Conservation (phyloP, 35 echinoderm and acorn worm genomes). For the Apostichopus californicus region DNA sequence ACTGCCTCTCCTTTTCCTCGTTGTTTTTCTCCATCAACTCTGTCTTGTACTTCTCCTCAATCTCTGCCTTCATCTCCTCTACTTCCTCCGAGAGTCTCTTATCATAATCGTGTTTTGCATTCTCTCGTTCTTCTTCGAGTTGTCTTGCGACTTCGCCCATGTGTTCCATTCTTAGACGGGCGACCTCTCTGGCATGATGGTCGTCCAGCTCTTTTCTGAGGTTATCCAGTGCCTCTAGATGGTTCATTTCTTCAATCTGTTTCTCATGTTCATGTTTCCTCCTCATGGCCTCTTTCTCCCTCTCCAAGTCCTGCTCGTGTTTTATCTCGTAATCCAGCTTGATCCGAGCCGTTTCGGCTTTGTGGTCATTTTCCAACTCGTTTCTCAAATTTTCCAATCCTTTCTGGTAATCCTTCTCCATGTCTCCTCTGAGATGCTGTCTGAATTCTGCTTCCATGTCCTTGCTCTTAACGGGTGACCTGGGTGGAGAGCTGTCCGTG, state of each 20-base stretch:
- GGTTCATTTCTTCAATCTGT: constrained; percentile 49
- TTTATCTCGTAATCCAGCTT: constrained; percentile 81
- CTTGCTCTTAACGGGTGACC: constrained; percentile 73
- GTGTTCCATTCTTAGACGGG: constrained; percentile 64
- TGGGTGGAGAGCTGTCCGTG: constrained; percentile 85
- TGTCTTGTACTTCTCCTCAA: constrained; percentile 64
- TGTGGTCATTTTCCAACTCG: constrained; percentile 82
- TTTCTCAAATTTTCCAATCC: constrained; percentile 75
- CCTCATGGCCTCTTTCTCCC: constrained; percentile 68
- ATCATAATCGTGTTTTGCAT: constrained; percentile 31
- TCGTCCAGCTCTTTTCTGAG: constrained; percentile 62
- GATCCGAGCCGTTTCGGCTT: constrained; percentile 64
- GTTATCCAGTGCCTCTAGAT: constrained; percentile 75
- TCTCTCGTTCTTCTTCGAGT: constrained; percentile 60
- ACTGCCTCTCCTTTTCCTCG: constrained; percentile 6
- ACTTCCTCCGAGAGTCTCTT: constrained; percentile 51
- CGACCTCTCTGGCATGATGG: constrained; percentile 71
- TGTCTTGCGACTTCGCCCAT: constrained; percentile 73
- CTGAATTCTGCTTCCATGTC: constrained; percentile 84
- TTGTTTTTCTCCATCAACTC: constrained; percentile 57
- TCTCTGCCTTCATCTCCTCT: constrained; percentile 43
- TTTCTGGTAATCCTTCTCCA: constrained; percentile 81
- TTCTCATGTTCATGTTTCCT: constrained; percentile 62
- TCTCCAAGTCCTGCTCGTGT: constrained; percentile 71
- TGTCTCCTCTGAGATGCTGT: constrained; percentile 70